These are phyloP conservation scores for Amblyopsis hoosieri DNA, from an alignment of 2,797 vertebrate species.

Conservation along the genomic window DNA sequence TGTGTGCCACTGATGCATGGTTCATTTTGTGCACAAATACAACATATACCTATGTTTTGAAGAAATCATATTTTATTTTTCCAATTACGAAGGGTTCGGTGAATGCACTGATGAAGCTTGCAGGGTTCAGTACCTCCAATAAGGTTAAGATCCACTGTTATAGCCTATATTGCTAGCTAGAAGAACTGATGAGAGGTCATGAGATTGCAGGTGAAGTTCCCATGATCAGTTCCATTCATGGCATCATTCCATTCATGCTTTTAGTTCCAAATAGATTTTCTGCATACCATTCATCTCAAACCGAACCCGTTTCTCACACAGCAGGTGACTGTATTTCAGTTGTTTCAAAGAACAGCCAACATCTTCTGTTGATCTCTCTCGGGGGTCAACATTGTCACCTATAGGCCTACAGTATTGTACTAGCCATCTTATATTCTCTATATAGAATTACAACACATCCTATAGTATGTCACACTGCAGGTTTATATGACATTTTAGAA, in stretches of 20 bases:
- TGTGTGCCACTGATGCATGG: no score
- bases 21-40: no score
- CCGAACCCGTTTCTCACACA: constrained; percentile 37
- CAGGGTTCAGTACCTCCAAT: no score
- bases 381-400: background rate
- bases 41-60: no score
- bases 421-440: constrained; percentile 4
- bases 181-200: constrained; percentile 20
- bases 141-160: background rate
- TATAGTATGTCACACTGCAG: no score
- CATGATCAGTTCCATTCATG: constrained; percentile 67
- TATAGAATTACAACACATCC: constrained; percentile 6
- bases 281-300: constrained; percentile 65
- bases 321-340: constrained; percentile 2
- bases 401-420: no score
- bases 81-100: no score
- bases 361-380: background rate
- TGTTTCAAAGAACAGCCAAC: background rate
- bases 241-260: constrained; percentile 4
- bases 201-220: constrained; percentile 48
- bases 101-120: no score
- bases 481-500: no score
- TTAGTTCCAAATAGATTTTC: constrained; percentile 28
- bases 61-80: no score
- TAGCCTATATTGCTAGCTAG: constrained; percentile 15